Base-by-base conservation (phyloP, 1,140 invertebrate genomes). In the Bombus polaris region DNA sequence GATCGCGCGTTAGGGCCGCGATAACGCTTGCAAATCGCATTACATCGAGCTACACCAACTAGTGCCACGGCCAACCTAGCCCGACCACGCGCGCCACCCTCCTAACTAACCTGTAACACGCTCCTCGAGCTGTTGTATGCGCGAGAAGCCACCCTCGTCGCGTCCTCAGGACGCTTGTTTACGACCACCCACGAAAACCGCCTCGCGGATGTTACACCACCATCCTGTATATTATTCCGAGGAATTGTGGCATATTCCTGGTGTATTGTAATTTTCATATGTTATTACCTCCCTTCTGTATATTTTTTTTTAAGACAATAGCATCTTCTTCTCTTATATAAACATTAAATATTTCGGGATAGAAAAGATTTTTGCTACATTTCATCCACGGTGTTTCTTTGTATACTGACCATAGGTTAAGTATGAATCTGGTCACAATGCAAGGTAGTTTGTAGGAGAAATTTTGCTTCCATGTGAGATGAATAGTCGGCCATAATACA, bases 11-110 rank as follows among this genome's bases (percentile, higher is more conserved):
- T 89, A 88, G 86, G 91, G 86, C 88, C 87, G 87, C 93, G 93
- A 94, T 94, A 94, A 94, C 92, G 91, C 92, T 93, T 93, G 94
- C 93, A 94, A 94, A 94, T 94, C 93, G 94, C 89, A 94, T 94
- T 94, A 94, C 92, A 92, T 88, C 91, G 89, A 83, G 73, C 83
- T 83, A 86, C 81, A 87, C 86, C 80, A 62, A 73, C 80, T 72
- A 83, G 73, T 70, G 44, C 74, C 47, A n/a, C 62, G 70, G 66
- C 57, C 53, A 70, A 73, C 57, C 77, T 72, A 44, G 22, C 66
- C n/a, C 28, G 28, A 70, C 44, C 81, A 25, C 37, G 12, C 66
- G 47, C 59, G 1, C 79, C 85, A 75, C 81, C 65, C 81, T 73
- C 22, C 32, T 42, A 42, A 73, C 78, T 85, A 85, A 85, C 57